These are phyloP conservation scores for Chionodraco myersi DNA, from an alignment of 2,113 vertebrate genomes.

Conservation along the genomic window DNA sequence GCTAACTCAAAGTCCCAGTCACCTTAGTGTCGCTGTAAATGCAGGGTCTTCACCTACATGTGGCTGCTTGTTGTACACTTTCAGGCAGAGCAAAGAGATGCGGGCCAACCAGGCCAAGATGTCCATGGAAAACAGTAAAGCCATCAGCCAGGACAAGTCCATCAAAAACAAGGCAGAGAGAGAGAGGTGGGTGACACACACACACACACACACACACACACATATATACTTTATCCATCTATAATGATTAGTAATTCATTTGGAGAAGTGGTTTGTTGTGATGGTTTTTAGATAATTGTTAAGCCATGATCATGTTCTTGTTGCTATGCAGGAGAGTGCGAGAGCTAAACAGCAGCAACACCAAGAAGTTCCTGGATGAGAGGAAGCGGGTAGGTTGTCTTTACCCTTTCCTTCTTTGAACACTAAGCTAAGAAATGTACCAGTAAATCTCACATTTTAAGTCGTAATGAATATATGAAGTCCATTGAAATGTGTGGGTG, in stretches of 20 bases:
- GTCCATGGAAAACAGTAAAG: conserved; percentile 99
- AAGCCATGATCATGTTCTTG: neutral
- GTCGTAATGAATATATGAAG: neutral
- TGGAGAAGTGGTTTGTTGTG: neutral
- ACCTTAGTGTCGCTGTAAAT: neutral
- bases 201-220: neutral
- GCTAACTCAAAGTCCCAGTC: neutral
- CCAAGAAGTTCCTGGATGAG: conserved; percentile 99
- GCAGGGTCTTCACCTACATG: neutral
- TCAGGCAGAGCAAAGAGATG: conserved; percentile 98
- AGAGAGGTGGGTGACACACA: conserved; percentile 87
- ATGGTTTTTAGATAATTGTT: neutral
- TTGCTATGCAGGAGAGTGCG: conserved; percentile 89
- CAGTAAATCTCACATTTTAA: neutral
- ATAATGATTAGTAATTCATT: neutral
- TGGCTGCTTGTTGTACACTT: conserved; percentile 11
- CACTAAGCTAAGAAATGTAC: neutral
- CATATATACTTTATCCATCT: neutral
- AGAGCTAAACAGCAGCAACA: conserved; percentile 99
- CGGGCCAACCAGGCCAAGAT: conserved; percentile 96
- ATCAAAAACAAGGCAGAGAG: conserved; percentile 99
- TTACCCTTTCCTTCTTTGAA: neutral
- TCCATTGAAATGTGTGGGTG: neutral
- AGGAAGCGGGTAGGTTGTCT: conserved; percentile 91
- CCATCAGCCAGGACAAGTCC: conserved; percentile 97